Evolutionary conservation across 2,113 vertebrate genomes (phyloP).

Genomic region (Etia nguti): DNA sequence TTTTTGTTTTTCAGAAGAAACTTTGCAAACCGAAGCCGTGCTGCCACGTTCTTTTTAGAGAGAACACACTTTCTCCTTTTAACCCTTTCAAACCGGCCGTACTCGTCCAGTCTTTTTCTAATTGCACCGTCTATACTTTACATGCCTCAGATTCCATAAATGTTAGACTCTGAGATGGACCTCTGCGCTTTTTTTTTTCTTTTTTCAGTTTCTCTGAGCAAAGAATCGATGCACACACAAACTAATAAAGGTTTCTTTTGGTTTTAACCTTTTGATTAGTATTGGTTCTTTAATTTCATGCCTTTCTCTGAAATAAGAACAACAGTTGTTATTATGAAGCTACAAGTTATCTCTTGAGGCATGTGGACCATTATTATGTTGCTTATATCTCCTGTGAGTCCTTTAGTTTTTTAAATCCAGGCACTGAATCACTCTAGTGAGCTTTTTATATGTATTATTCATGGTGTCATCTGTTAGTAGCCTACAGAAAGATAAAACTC

Average conservation of each 20-base stretch:
- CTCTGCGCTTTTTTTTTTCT: accelerated
- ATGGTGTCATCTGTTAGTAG: not conserved
- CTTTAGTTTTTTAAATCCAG: not conserved
- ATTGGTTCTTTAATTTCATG: not conserved
- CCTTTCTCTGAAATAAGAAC: not conserved
- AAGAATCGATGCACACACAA: not conserved
- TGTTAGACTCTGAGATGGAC: not conserved
- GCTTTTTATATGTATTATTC: not conserved
- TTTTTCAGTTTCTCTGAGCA: not conserved
- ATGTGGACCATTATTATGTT: not conserved
- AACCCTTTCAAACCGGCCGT: accelerated
- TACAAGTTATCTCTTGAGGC: not conserved
- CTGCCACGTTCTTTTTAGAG: not conserved
- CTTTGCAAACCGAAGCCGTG: not conserved
- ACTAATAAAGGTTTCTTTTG: not conserved
- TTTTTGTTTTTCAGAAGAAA: not conserved
- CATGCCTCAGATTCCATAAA: not conserved
- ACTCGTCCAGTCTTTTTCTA: not conserved
- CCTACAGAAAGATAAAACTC: not conserved
- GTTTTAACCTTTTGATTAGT: not conserved
- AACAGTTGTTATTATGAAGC: not conserved
- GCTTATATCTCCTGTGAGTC: not conserved
- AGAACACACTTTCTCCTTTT: not conserved
- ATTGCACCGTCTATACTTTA: not conserved
- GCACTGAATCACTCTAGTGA: not conserved